Conservation (phyloP, 2,888 invertebrate genomes). For the Patella ulyssiponensis region DNA sequence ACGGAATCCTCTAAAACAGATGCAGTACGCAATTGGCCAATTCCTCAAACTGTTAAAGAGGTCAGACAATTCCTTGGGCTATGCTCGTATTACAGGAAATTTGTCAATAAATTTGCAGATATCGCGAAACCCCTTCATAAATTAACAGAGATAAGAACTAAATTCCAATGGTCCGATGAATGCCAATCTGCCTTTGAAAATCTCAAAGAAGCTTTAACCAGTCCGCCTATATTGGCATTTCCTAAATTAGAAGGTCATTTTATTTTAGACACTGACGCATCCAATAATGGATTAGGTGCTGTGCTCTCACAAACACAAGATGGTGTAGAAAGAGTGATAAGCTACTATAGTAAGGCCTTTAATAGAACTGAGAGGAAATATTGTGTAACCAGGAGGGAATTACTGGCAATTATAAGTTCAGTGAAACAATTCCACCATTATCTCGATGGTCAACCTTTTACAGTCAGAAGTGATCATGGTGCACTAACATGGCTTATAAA, state of each 20-base stretch:
- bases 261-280: slow-evolving; percentile 6
- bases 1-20: not conserved
- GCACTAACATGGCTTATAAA: slow-evolving; percentile 20
- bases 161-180: not conserved
- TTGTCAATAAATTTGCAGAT: slow-evolving; percentile 3
- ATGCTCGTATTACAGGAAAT: not conserved
- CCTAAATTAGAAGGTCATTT: not conserved
- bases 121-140: not conserved
- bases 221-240: not conserved
- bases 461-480: slow-evolving; percentile 37
- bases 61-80: slow-evolving; percentile 2
- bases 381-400: too few species aligned
- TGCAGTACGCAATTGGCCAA: not conserved
- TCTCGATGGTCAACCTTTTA: slow-evolving; percentile 34
- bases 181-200: not conserved
- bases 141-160: not conserved
- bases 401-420: slow-evolving; percentile 24
- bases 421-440: slow-evolving; percentile 34
- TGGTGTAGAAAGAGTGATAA: too few species aligned
- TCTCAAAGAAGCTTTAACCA: not conserved
- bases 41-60: not conserved
- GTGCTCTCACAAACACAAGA: not conserved
- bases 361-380: too few species aligned
- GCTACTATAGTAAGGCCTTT: too few species aligned
- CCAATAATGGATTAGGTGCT: not conserved